These are phyloP conservation scores for Steinernema carpocapsae DNA, from an alignment of 2,888 invertebrate genomes.

Conservation along the genomic window DNA sequence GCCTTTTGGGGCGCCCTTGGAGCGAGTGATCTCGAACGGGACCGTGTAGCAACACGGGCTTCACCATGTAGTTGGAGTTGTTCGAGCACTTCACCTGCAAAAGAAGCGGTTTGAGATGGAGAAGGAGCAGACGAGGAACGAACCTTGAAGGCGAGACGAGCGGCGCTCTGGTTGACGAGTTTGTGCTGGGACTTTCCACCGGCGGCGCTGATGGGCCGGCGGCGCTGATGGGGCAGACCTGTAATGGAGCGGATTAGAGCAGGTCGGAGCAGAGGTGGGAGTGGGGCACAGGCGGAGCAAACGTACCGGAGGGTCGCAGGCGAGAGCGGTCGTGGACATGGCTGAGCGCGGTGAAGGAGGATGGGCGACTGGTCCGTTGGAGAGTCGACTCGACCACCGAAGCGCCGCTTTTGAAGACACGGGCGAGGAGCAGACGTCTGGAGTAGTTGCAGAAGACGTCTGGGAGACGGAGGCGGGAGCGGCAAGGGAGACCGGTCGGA, in stretches of 20 bases:
- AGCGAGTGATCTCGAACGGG: conserved; percentile 51
- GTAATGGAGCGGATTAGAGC: too few species aligned
- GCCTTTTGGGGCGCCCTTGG: conserved; percentile 54
- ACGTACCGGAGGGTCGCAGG: conserved; percentile 50
- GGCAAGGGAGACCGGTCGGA: too few species aligned
- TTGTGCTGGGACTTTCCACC: conserved; percentile 58
- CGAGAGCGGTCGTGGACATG: conserved; percentile 38
- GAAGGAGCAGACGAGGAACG: neutral
- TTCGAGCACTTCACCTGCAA: conserved; percentile 52
- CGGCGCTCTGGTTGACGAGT: conserved; percentile 54
- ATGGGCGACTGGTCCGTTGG: too few species aligned
- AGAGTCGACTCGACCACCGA: too few species aligned
- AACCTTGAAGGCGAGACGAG: conserved; percentile 56
- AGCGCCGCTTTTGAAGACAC: too few species aligned
- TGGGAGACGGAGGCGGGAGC: too few species aligned
- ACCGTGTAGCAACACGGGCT: conserved; percentile 49
- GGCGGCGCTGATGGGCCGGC: conserved; percentile 56
- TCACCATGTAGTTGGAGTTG: conserved; percentile 58
- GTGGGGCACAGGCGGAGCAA: too few species aligned
- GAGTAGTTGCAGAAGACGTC: too few species aligned
- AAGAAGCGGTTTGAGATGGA: neutral
- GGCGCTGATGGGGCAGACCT: too few species aligned
- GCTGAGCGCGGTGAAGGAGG: neutral
- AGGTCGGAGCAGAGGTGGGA: too few species aligned
- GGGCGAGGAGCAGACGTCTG: too few species aligned